phyloP scores from a whole-genome alignment of 2,888 invertebrate species.

The Sipha maydis region DNA sequence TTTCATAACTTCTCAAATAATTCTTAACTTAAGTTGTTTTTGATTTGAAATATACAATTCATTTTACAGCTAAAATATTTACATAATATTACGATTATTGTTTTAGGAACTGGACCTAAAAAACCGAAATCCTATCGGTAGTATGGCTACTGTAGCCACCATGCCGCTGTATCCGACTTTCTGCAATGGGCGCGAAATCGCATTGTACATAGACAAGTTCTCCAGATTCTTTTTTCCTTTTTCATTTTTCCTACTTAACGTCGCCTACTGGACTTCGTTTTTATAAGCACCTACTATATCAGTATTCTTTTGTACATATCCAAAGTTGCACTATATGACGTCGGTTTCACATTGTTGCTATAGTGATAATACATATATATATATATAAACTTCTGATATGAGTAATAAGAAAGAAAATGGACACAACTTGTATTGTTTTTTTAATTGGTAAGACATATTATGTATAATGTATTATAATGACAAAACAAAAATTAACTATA shows the following conservation, averaged over 20 bases:
- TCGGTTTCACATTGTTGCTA: background rate
- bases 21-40: too few relatives aligned
- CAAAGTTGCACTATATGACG: background rate
- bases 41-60: too few relatives aligned
- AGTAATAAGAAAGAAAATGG: background rate
- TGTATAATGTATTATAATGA: constrained; percentile 3
- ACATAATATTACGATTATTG: constrained; percentile 51
- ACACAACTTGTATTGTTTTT: background rate
- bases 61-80: background rate
- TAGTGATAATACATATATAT: background rate
- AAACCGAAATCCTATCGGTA: constrained; percentile 64
- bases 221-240: constrained; percentile 91
- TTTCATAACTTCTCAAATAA: too few relatives aligned
- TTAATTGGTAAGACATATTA: constrained; percentile 31
- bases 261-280: constrained; percentile 90
- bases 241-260: constrained; percentile 88
- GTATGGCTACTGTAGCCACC: constrained; percentile 71
- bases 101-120: constrained; percentile 69
- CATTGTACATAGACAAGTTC: constrained; percentile 86
- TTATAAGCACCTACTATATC: constrained; percentile 67
- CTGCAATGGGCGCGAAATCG: constrained; percentile 77
- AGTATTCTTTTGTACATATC: background rate
- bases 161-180: constrained; percentile 86
- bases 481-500: background rate
- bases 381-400: background rate